These are phyloP conservation scores for Protodeltote pygarga DNA, from an alignment of 2,888 invertebrate genomes.

Conservation along the genomic window DNA sequence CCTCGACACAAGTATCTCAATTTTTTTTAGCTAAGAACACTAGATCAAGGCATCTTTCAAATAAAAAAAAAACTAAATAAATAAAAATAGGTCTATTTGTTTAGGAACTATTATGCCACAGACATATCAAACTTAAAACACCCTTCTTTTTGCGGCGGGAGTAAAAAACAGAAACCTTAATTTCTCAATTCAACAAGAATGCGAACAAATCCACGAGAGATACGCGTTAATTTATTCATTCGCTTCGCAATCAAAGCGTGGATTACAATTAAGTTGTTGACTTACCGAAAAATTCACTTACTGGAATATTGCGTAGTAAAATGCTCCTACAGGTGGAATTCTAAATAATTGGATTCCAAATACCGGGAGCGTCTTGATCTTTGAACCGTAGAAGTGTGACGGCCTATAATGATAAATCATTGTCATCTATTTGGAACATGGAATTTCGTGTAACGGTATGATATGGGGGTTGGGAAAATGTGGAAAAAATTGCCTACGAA, in stretches of 20 bases:
- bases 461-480: slow-evolving; percentile 21
- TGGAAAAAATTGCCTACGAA: slow-evolving; percentile 7
- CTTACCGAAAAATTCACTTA: slow-evolving; percentile 40
- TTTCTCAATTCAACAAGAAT: slow-evolving; percentile 28
- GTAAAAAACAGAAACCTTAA: too few relatives aligned
- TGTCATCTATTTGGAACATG: slow-evolving; percentile 42
- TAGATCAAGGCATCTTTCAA: not conserved
- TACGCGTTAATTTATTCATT: slow-evolving; percentile 32
- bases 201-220: slow-evolving; percentile 3
- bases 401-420: slow-evolving; percentile 64
- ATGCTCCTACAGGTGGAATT: slow-evolving; percentile 44
- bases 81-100: too few relatives aligned
- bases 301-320: slow-evolving; percentile 25
- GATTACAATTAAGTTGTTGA: slow-evolving; percentile 36
- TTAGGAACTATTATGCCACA: too few relatives aligned
- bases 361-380: slow-evolving; percentile 56
- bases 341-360: slow-evolving; percentile 72
- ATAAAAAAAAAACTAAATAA: slow-evolving; percentile 14
- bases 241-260: slow-evolving; percentile 27
- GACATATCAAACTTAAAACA: too few relatives aligned
- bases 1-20: too few relatives aligned
- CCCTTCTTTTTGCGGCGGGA: too few relatives aligned
- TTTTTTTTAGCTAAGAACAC: not conserved
- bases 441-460: slow-evolving; percentile 33
- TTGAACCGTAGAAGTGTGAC: slow-evolving; percentile 47